Conservation (phyloP, 2,888 invertebrate species). For the Chironomus tentans region DNA sequence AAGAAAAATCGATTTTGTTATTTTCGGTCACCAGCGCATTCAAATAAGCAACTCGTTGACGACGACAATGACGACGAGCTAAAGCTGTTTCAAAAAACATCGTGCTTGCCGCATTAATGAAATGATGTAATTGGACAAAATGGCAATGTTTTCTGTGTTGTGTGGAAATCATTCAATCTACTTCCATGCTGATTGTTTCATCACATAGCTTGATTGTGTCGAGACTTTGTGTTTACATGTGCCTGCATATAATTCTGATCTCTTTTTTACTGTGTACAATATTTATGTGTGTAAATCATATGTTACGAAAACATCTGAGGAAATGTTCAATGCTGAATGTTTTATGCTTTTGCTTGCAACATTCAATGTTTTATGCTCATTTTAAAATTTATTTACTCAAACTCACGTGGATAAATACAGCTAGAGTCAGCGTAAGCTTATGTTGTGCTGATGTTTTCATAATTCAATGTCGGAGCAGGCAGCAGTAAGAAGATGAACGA, state of each 20-base stretch:
- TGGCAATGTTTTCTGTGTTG: not conserved
- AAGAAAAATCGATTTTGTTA: not conserved
- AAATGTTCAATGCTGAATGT: not conserved
- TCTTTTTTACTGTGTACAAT: too few species aligned
- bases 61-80: not conserved
- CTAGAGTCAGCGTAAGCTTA: too few species aligned
- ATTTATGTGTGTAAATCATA: too few species aligned
- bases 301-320: too few species aligned
- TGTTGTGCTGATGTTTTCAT: too few species aligned
- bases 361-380: not conserved
- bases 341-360: not conserved
- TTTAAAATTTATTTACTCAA: not conserved
- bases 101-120: constrained; percentile 3
- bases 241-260: too few species aligned
- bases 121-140: not conserved
- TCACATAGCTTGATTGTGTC: too few species aligned
- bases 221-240: too few species aligned
- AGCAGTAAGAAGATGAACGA: not conserved
- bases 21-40: not conserved
- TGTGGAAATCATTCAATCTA: not conserved
- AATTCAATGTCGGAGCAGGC: not conserved
- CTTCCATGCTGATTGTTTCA: not conserved
- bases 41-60: not conserved
- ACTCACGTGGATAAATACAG: not conserved
- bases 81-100: not conserved